phyloP scores from a whole-genome alignment of 1,140 invertebrate species.

The Drosophila oshimai region DNA sequence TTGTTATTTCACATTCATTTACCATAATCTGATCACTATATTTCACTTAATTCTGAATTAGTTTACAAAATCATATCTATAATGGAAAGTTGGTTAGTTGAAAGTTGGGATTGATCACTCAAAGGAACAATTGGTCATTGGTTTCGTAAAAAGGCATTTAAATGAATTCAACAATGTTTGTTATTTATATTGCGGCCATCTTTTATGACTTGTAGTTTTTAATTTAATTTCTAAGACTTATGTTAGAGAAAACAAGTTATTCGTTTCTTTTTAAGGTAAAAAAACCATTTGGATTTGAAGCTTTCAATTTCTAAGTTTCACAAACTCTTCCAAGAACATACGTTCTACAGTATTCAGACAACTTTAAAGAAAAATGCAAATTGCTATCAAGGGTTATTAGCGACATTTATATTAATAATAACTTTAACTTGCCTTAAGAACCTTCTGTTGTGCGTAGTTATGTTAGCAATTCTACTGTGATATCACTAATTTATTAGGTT shows the following conservation, averaged over 20 bases:
- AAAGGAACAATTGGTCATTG: constrained; percentile 4
- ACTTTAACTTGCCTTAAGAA: background rate
- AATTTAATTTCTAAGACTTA: background rate
- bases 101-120: background rate
- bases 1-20: background rate
- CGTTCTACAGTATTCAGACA: background rate
- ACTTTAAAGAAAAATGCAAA: background rate
- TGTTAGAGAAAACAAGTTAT: too few species aligned
- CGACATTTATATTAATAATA: background rate
- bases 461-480: background rate
- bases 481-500: background rate
- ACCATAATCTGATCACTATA: background rate
- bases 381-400: background rate
- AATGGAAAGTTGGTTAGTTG: background rate
- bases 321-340: background rate
- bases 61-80: background rate
- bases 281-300: background rate
- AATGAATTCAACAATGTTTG: background rate
- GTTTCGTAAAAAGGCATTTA: background rate
- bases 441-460: background rate
- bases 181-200: too few species aligned
- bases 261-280: background rate
- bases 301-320: too few species aligned
- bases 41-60: background rate
- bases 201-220: background rate